Percentiles rank a stretch among this genome's conserved stretches.
phyloP scores from a whole-genome alignment of 2,888 invertebrate genomes.

The Tipula confusa region DNA sequence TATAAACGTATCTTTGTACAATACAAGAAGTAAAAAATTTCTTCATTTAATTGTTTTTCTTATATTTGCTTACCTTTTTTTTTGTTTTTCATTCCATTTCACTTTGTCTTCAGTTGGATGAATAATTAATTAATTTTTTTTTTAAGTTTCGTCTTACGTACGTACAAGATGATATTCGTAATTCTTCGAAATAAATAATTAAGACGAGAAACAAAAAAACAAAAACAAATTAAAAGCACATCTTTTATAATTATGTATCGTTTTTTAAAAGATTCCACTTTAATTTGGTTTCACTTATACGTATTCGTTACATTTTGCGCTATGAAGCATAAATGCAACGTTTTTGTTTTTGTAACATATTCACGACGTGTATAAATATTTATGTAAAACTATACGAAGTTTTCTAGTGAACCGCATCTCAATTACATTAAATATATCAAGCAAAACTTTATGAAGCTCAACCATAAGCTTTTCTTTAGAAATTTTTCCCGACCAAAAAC shows the following conservation, averaged over 20 bases:
- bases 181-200: neutral
- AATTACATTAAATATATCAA: neutral
- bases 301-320: neutral
- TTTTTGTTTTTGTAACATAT: too few species aligned
- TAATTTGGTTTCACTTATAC: neutral
- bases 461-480: neutral
- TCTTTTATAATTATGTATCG: neutral
- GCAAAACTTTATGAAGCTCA: neutral
- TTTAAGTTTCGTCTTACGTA: neutral
- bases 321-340: neutral
- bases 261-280: neutral
- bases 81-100: neutral
- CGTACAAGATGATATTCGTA: too few species aligned
- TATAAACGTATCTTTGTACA: neutral
- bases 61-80: neutral
- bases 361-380: too few species aligned
- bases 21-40: neutral
- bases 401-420: neutral
- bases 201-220: too few species aligned
- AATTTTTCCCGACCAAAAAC: neutral
- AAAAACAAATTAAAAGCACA: too few species aligned
- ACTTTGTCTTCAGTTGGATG: neutral
- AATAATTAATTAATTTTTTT: neutral
- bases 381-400: too few species aligned
- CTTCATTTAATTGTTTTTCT: constrained; percentile 20